These are phyloP conservation scores for Nesoenas mayeri DNA, from an alignment of 2,113 vertebrate species.

Conservation along the genomic window DNA sequence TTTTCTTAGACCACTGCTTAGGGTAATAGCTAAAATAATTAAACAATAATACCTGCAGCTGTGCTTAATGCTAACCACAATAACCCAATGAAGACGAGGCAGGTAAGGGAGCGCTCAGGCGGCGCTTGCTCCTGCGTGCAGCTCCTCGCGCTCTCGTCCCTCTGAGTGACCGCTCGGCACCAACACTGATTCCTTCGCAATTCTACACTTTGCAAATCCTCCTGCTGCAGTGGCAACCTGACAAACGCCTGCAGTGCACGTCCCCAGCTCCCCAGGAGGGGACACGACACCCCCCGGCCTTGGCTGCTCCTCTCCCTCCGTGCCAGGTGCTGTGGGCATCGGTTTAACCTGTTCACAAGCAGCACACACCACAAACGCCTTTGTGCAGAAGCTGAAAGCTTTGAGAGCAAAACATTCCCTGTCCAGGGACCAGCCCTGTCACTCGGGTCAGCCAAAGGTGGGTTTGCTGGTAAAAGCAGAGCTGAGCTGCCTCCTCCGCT, in stretches of 20 bases:
- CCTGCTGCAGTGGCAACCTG: background rate
- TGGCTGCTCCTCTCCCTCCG: background rate
- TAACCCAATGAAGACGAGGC: background rate
- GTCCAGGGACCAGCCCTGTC: background rate
- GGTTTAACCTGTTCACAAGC: background rate
- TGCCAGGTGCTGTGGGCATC: background rate
- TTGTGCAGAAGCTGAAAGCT: background rate
- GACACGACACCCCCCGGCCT: background rate
- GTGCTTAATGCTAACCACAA: background rate
- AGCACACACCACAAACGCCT: background rate
- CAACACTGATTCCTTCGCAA: background rate
- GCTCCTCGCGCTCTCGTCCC: background rate
- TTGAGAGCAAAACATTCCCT: background rate
- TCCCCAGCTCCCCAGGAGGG: background rate
- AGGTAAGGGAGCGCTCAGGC: background rate
- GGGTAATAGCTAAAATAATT: background rate
- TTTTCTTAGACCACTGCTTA: background rate
- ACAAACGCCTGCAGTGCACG: background rate
- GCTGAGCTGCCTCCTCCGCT: background rate
- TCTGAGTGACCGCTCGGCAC: background rate
- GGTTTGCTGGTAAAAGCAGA: background rate
- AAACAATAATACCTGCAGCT: background rate
- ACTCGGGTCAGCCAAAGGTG: background rate
- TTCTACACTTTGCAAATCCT: background rate
- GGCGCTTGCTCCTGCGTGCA: background rate